A percentile compares a stretch with the other conserved stretches of the same genome.
Conservation (phyloP, 2,888 invertebrate genomes). For the Barypeithes pellucidus region DNA sequence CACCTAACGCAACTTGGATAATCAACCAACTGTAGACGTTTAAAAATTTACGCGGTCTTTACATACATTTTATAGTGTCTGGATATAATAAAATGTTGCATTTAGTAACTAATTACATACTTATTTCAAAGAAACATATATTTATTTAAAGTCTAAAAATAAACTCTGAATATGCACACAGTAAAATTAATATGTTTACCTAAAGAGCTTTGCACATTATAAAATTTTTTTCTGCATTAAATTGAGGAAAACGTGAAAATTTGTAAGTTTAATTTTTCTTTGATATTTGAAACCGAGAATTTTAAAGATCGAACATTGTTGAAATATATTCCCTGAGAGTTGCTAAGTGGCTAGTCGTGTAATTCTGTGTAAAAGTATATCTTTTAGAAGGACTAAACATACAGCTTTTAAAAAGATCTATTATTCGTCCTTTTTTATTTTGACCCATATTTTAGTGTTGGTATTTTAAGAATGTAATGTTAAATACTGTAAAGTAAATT, state of each 20-base stretch:
- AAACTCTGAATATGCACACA: slow-evolving; percentile 5
- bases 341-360: slow-evolving; percentile 38
- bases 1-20: background rate
- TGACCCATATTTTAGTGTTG: background rate
- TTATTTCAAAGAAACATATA: slow-evolving; percentile 11
- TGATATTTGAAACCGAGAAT: slow-evolving; percentile 28
- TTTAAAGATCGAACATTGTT: slow-evolving; percentile 21
- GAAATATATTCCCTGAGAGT: slow-evolving; percentile 24
- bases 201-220: background rate
- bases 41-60: slow-evolving; percentile 1
- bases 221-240: background rate
- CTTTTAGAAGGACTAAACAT: slow-evolving; percentile 27
- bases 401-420: slow-evolving; percentile 32
- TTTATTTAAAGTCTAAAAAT: slow-evolving; percentile 18
- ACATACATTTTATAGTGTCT: slow-evolving; percentile 7
- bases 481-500: too few species aligned
- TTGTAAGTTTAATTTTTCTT: slow-evolving; percentile 20
- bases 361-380: slow-evolving; percentile 39
- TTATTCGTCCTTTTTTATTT: background rate
- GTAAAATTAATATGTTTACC: slow-evolving; percentile 3
- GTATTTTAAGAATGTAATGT: background rate
- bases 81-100: slow-evolving; percentile 23
- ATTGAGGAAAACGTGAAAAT: slow-evolving; percentile 6
- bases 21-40: slow-evolving; percentile 3
- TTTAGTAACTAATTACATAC: background rate